Percentiles rank a stretch among this genome's conserved stretches.
phyloP scores from a whole-genome alignment of 1,140 invertebrate species.

The Pemphigus obesinymphae region DNA sequence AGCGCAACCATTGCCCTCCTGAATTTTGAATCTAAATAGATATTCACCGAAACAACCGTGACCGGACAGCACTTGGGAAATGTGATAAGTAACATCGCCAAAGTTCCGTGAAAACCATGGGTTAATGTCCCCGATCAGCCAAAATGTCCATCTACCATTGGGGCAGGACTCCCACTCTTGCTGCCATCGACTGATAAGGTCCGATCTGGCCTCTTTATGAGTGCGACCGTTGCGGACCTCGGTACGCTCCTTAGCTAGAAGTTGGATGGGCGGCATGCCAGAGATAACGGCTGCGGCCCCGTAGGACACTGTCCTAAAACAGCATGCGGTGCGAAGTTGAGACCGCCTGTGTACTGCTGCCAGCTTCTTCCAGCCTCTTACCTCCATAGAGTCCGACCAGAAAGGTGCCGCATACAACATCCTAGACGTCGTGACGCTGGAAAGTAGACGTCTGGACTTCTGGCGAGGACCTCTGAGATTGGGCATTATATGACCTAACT shows the following conservation, averaged over 20 bases:
- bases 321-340: not conserved
- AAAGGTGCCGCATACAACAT: not conserved
- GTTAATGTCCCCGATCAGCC: not conserved
- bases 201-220: not conserved
- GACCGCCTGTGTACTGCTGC: not conserved
- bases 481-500: not conserved
- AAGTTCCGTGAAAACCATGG: not conserved
- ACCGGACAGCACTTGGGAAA: not conserved
- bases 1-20: not conserved
- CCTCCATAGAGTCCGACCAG: not conserved
- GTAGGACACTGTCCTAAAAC: not conserved
- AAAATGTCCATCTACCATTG: not conserved
- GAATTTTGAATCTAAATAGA: not conserved
- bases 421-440: not conserved
- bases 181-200: not conserved
- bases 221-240: not conserved
- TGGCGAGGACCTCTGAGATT: not conserved
- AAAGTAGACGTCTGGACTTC: not conserved
- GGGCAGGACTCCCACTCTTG: not conserved
- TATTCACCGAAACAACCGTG: not conserved
- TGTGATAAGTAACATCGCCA: not conserved
- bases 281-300: not conserved
- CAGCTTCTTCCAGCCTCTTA: not conserved
- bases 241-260: not conserved
- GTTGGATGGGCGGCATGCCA: not conserved